Evolutionary conservation across 2,113 vertebrate genomes (phyloP).

Genomic region (Heterotis niloticus): DNA sequence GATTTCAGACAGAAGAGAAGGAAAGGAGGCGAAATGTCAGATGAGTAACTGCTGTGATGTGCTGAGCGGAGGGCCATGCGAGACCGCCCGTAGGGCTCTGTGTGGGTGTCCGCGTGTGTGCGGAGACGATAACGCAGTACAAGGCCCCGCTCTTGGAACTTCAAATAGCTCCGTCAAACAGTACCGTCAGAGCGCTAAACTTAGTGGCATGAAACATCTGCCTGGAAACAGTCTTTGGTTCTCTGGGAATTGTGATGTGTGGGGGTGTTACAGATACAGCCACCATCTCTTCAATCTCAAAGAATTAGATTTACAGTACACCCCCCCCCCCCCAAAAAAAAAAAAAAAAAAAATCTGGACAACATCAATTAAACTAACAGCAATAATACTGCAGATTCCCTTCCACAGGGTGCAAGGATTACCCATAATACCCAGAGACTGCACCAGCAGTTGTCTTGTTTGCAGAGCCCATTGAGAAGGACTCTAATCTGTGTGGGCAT

Average conservation of each 20-base stretch:
- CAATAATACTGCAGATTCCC: no score
- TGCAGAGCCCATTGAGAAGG: background rate
- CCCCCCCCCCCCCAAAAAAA: no score
- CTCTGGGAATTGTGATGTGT: background rate
- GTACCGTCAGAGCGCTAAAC: background rate
- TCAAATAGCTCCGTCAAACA: conserved; percentile 16
- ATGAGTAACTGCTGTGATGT: background rate
- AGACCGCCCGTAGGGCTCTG: background rate
- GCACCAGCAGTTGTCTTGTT: background rate
- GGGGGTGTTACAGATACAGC: background rate
- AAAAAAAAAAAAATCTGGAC: no score
- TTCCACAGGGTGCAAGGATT: no score
- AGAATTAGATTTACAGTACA: background rate
- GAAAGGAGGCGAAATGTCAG: background rate
- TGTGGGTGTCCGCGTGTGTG: conserved; percentile 8
- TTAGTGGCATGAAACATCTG: background rate
- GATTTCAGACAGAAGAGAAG: background rate
- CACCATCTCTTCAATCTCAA: background rate
- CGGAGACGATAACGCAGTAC: background rate
- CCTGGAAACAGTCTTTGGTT: background rate
- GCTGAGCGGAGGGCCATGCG: background rate
- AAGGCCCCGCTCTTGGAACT: background rate
- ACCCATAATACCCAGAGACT: background rate
- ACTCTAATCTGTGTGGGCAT: background rate
- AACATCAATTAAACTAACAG: background rate